phyloP scores from a whole-genome alignment of 2,888 invertebrate species.

The Volucella inflata region DNA sequence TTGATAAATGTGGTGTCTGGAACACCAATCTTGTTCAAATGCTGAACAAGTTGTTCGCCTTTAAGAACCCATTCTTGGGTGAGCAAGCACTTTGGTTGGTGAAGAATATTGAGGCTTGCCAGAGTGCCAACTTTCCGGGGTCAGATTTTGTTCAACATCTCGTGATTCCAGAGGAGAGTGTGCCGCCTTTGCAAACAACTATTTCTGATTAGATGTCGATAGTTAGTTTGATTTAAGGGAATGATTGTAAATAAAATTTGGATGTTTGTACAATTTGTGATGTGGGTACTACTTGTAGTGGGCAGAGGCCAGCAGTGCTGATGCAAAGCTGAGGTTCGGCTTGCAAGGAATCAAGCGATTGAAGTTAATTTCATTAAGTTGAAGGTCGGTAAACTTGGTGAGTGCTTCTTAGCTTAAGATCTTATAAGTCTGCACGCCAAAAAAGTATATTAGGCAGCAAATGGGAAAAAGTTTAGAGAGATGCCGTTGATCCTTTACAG shows the following conservation, averaged over 20 bases:
- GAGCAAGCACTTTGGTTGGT: conserved; percentile 78
- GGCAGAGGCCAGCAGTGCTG: too few species aligned
- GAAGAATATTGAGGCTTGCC: conserved; percentile 75
- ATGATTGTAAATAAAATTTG: conserved; percentile 35
- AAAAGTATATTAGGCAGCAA: conserved; percentile 63
- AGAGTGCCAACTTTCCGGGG: conserved; percentile 42
- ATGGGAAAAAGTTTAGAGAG: conserved; percentile 56
- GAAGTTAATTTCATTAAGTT: too few species aligned
- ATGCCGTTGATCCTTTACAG: too few species aligned
- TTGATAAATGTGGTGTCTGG: conserved; percentile 74
- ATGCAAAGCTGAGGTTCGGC: too few species aligned
- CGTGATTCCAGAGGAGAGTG: conserved; percentile 32
- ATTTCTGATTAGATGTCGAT: conserved; percentile 1
- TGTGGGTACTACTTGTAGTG: too few species aligned
- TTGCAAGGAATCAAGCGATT: too few species aligned
- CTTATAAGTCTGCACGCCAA: too few species aligned
- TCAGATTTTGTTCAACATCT: conserved; percentile 56
- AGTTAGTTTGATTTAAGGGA: not conserved
- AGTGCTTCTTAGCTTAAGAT: too few species aligned
- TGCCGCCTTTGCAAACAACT: conserved; percentile 2
- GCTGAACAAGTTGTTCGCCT: conserved; percentile 79
- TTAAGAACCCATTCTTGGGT: conserved; percentile 72
- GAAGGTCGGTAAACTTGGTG: too few species aligned
- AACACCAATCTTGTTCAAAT: conserved; percentile 73
- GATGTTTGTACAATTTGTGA: too few species aligned